Evolutionary conservation across 2,888 invertebrate species (phyloP).

Genomic region (Tholera decimalis): DNA sequence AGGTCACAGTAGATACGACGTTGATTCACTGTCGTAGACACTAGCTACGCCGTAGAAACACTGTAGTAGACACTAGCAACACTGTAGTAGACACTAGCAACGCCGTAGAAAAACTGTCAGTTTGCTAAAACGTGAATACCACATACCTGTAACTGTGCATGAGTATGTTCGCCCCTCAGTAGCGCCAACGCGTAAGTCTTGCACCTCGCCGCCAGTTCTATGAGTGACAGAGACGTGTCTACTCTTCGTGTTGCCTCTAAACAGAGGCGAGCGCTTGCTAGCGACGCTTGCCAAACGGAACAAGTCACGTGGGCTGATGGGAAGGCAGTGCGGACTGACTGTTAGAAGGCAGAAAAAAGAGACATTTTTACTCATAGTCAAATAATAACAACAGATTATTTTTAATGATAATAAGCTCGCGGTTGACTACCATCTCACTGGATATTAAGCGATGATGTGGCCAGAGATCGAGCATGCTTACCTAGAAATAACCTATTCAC

Average conservation of each 20-base stretch:
- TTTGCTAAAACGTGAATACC: neutral
- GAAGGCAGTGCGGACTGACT: conserved; percentile 84
- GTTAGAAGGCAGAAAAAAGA: conserved; percentile 1
- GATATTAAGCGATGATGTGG: no score
- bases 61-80: neutral
- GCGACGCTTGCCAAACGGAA: conserved; percentile 87
- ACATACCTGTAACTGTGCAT: conserved; percentile 25
- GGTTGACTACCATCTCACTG: no score
- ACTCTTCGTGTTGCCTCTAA: conserved; percentile 61
- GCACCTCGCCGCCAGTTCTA: conserved; percentile 79
- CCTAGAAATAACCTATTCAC: no score
- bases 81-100: neutral
- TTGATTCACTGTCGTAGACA: neutral
- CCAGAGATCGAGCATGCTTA: no score
- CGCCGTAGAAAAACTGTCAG: no score
- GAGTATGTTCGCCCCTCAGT: conserved; percentile 14
- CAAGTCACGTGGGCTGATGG: conserved; percentile 86
- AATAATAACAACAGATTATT: no score
- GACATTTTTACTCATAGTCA: no score
- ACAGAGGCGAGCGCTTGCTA: conserved; percentile 73
- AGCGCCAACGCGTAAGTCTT: conserved; percentile 83
- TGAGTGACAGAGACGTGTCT: conserved; percentile 60
- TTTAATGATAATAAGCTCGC: no score
- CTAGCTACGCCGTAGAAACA: neutral
- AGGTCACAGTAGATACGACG: neutral